phyloP scores from a whole-genome alignment of 2,888 invertebrate genomes.

The Drosophila cyrtoloma region DNA sequence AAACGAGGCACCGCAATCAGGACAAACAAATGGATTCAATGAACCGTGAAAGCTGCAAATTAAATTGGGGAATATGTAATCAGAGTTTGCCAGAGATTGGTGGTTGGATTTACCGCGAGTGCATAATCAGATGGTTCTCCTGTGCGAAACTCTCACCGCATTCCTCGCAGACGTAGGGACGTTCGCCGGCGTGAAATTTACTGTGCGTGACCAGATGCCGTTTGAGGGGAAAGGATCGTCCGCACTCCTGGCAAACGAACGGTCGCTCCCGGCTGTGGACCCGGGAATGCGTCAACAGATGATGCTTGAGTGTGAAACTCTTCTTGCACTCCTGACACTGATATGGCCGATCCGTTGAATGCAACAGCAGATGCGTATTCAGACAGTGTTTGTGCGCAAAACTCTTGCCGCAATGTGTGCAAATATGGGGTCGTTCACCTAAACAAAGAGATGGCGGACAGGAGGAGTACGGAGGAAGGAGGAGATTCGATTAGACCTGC shows the following conservation, averaged over 20 bases:
- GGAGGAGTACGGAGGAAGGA: not conserved
- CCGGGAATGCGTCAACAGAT: constrained; percentile 92
- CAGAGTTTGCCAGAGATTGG: constrained; percentile 29
- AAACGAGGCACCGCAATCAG: constrained; percentile 94
- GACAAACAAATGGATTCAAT: constrained; percentile 96
- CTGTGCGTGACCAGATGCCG: constrained; percentile 93
- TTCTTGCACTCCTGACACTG: constrained; percentile 94
- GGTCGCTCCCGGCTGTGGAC: constrained; percentile 93
- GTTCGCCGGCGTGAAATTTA: constrained; percentile 94
- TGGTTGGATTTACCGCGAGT: constrained; percentile 83
- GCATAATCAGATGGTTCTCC: constrained; percentile 90
- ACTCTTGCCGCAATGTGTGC: constrained; percentile 92
- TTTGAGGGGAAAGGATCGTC: constrained; percentile 92
- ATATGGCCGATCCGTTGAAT: constrained; percentile 93
- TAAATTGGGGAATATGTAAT: not conserved
- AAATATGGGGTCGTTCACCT: constrained; percentile 92
- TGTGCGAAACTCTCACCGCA: constrained; percentile 97
- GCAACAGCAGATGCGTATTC: constrained; percentile 92
- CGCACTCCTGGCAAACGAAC: constrained; percentile 93
- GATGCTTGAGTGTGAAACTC: constrained; percentile 94
- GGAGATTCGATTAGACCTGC: constrained; percentile 63
- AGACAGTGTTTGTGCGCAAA: constrained; percentile 93
- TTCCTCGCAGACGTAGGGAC: constrained; percentile 94
- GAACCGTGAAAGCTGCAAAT: constrained; percentile 94
- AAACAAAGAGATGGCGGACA: constrained; percentile 11